Conservation (phyloP, 2,113 vertebrate species). For the Capreolus pygargus region DNA sequence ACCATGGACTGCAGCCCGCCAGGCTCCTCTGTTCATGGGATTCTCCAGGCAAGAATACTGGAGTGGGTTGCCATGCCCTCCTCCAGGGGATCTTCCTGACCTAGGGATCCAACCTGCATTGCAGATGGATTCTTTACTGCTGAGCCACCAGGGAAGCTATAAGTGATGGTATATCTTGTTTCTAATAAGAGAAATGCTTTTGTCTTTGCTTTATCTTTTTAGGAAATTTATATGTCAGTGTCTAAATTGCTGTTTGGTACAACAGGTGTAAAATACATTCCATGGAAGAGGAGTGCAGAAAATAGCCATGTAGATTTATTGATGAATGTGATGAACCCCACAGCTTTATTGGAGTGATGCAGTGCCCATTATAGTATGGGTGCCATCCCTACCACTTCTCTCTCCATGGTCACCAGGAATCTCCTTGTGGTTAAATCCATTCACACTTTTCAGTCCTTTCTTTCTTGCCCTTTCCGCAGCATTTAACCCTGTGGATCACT, state of each 20-base stretch:
- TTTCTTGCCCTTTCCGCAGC: background rate
- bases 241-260: constrained; percentile 24
- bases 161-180: constrained; percentile 46
- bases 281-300: background rate
- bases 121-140: background rate
- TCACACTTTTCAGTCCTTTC: background rate
- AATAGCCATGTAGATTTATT: constrained; percentile 24
- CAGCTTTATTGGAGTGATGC: background rate
- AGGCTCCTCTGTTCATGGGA: background rate
- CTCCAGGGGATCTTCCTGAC: background rate
- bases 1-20: background rate
- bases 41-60: background rate
- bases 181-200: constrained; percentile 15
- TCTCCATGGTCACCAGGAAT: background rate
- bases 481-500: background rate
- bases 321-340: constrained; percentile 37
- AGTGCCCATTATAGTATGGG: background rate
- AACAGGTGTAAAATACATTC: constrained; percentile 20
- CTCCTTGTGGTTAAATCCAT: background rate
- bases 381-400: background rate
- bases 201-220: constrained; percentile 43
- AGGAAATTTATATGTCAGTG: constrained; percentile 21
- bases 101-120: background rate
- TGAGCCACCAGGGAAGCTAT: background rate
- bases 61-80: background rate